Conservation (phyloP, 1,140 invertebrate species). For the Mylabris phalerata region DNA sequence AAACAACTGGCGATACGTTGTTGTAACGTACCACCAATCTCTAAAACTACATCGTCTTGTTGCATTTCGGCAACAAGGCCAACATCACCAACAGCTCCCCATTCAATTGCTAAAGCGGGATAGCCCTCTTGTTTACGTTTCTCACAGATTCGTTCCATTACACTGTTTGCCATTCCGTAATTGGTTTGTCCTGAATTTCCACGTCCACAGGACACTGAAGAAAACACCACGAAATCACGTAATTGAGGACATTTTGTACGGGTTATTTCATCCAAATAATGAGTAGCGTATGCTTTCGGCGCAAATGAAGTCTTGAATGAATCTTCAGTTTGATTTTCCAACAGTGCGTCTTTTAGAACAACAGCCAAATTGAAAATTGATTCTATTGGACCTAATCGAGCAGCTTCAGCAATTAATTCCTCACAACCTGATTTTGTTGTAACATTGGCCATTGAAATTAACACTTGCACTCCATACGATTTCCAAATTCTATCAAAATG, state of each 20-base stretch:
- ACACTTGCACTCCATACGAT: constrained; percentile 34
- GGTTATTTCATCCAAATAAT: constrained; percentile 45
- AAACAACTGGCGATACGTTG: too few relatives aligned
- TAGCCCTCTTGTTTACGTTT: too few relatives aligned
- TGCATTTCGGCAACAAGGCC: too few relatives aligned
- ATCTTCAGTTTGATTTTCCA: constrained; percentile 70
- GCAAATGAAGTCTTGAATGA: constrained; percentile 41
- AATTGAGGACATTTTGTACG: constrained; percentile 43
- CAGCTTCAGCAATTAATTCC: constrained; percentile 52
- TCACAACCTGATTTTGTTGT: constrained; percentile 47
- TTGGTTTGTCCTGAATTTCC: too few relatives aligned
- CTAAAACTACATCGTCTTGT: too few relatives aligned
- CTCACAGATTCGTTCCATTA: too few relatives aligned
- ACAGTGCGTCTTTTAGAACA: constrained; percentile 54
- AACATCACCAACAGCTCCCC: too few relatives aligned
- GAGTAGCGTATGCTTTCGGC: constrained; percentile 45
- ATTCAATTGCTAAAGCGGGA: too few relatives aligned
- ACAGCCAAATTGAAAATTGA: constrained; percentile 76
- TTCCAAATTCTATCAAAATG: too few relatives aligned
- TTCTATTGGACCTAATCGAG: constrained; percentile 55
- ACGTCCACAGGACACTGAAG: constrained; percentile 53
- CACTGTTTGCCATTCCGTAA: too few relatives aligned
- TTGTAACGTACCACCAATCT: too few relatives aligned
- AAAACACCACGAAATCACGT: constrained; percentile 65
- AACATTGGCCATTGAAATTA: constrained; percentile 45